Evolutionary conservation across 2,888 invertebrate genomes (phyloP), one percentile per base, ranked within the genome.

Genomic region (Meandrusa payeni): DNA sequence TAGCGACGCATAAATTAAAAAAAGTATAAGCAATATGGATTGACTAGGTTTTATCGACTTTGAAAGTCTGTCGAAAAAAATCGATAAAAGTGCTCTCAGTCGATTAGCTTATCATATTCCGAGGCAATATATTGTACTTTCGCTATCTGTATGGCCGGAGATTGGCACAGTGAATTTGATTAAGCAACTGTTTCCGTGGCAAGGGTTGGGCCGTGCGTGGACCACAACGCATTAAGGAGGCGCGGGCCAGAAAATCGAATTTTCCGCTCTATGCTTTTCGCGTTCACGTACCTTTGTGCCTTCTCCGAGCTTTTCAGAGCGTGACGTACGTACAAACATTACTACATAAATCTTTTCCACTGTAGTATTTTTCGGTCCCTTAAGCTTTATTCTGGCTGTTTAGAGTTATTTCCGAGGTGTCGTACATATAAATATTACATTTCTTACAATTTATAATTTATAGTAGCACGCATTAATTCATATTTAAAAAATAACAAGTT

Each of bases 181-280:
- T 80, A 82, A 76, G 71, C 67, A 63, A 70, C 69, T 68, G 69
- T 70, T 74, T 68, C 51, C 47, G 52, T 52, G 61, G 68, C 62
- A 80, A 83, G 83, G 82, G 82, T 81, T 81, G 70, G 62, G 68
- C 68, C 63, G 65, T 69, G 70, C 72, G 67, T 26, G 69, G 40
- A 41, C 40, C 40, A 26, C 57, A 23, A 46, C 66, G 62, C 69
- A 69, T 78, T 76, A 75, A 57, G 62, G 63, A 76, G 69, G 76
- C 76, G 77, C 61, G 65, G 72, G 68, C 69, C 70, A 76, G 77
- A 85, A 82, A 85, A 85, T 85, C 77, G 75, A 81, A 85, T 85
- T 85, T 83, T 79, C 82, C 76, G 76, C 62, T 57, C 61, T 60
- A 61, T 59, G 51, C 46, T 50, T 47, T n/a, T 61, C 59, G 65